These are phyloP conservation scores for Ophion ellenae DNA, from an alignment of 2,888 invertebrate species.

Conservation along the genomic window DNA sequence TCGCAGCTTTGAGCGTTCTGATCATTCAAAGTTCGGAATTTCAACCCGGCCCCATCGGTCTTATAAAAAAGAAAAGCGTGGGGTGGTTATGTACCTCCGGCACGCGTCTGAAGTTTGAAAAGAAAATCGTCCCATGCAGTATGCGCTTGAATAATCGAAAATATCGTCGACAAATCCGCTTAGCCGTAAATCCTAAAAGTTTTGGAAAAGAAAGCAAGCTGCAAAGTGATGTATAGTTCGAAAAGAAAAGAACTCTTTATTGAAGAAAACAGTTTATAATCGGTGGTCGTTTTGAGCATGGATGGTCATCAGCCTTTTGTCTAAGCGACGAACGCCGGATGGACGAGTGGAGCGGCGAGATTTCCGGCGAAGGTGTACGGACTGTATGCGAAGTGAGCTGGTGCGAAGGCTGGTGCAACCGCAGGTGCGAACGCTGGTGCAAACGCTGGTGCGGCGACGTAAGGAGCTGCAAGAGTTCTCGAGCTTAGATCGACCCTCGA, in stretches of 20 bases:
- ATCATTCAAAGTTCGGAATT: no score
- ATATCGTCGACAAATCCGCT: neutral
- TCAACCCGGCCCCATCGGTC: no score
- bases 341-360: conserved; percentile 66
- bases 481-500: conserved; percentile 86
- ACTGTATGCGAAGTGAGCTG: conserved; percentile 66
- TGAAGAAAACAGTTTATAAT: conserved; percentile 36
- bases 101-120: no score
- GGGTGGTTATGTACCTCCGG: no score
- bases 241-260: conserved; percentile 55
- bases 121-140: neutral
- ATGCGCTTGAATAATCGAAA: neutral
- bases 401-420: conserved; percentile 74
- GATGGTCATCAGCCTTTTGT: neutral
- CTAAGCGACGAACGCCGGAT: conserved; percentile 65
- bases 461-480: conserved; percentile 80
- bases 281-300: conserved; percentile 21
- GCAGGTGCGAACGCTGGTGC: conserved; percentile 80
- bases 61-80: no score
- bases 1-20: no score
- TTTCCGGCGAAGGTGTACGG: conserved; percentile 63
- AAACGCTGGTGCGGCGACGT: conserved; percentile 80
- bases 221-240: neutral
- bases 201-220: neutral
- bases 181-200: neutral